Conservation (phyloP, 1,140 invertebrate species). For the Nymphalis io region DNA sequence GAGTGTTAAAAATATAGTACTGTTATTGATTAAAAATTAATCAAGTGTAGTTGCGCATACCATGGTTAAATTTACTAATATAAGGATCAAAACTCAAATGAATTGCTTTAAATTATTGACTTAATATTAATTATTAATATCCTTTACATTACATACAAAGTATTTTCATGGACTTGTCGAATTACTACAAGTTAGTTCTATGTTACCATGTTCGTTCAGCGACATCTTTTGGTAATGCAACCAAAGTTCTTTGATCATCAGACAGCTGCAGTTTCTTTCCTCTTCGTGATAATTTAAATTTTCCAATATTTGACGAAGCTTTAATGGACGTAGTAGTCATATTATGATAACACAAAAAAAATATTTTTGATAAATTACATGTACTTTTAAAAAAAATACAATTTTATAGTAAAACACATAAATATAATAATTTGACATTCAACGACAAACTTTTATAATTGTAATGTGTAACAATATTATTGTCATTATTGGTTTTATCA, state of each 20-base stretch:
- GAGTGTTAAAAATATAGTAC: too few species aligned
- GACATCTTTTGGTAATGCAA: constrained; percentile 65
- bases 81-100: too few species aligned
- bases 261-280: constrained; percentile 58
- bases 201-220: constrained; percentile 66
- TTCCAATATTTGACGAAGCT: constrained; percentile 37
- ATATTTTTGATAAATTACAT: not conserved
- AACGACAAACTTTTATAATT: not conserved
- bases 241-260: constrained; percentile 56
- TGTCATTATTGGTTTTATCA: constrained; percentile 5
- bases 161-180: not conserved
- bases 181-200: too few species aligned
- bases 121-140: too few species aligned
- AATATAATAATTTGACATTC: not conserved
- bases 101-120: too few species aligned
- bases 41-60: too few species aligned
- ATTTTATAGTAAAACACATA: too few species aligned
- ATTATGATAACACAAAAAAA: not conserved
- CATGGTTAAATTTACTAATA: too few species aligned
- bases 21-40: too few species aligned
- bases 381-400: too few species aligned
- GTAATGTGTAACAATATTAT: not conserved
- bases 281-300: constrained; percentile 60
- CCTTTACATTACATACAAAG: too few species aligned
- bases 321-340: constrained; percentile 34